phyloP scores from a whole-genome alignment of 2,797 vertebrate species.

The Sciurus vulgaris region DNA sequence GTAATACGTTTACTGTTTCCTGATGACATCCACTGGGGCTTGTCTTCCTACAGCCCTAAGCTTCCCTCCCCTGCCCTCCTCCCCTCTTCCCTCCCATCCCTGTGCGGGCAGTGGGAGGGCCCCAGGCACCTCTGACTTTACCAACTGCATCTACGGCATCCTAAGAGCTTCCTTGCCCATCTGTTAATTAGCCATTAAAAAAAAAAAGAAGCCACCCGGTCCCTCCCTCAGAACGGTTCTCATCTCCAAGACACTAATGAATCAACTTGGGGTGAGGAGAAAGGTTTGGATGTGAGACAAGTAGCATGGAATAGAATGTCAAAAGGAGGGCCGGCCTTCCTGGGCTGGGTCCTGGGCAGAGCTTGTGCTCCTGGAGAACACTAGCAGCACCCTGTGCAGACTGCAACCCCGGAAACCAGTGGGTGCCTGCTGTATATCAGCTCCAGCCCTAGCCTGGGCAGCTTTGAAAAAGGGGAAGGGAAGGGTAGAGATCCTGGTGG shows the following conservation, averaged over 20 bases:
- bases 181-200: constrained; percentile 67
- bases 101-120: not conserved
- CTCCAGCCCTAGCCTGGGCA: not conserved
- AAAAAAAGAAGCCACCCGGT: not conserved
- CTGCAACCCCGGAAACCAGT: not conserved
- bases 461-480: not conserved
- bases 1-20: not conserved
- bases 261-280: constrained; percentile 55
- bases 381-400: not conserved
- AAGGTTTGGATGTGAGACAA: not conserved
- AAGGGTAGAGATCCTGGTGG: not conserved
- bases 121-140: not conserved
- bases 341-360: not conserved
- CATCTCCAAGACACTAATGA: constrained; percentile 66
- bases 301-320: not conserved
- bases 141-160: not conserved
- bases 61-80: not conserved
- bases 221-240: constrained; percentile 58
- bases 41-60: not conserved
- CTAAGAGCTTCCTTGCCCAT: constrained; percentile 60
- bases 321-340: not conserved
- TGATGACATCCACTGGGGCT: not conserved
- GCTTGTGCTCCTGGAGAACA: not conserved
- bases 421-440: not conserved
- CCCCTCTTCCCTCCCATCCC: not conserved